phyloP scores from a whole-genome alignment of 1,140 invertebrate genomes.

The Anastatus disparis region DNA sequence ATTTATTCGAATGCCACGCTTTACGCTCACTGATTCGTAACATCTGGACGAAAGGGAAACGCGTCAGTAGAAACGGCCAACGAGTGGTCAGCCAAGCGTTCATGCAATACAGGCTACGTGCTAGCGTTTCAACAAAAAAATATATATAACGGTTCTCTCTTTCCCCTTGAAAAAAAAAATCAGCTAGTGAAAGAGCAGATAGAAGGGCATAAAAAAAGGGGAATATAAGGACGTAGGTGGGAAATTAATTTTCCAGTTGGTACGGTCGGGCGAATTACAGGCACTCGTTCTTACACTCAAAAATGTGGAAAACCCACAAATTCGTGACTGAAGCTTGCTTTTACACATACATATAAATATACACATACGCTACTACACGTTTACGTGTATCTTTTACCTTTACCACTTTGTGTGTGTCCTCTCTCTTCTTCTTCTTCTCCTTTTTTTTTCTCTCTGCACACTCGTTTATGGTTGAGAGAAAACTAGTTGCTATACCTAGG shows the following conservation, averaged over 20 bases:
- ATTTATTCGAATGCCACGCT: not conserved
- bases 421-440: not conserved
- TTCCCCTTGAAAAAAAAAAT: too few species aligned
- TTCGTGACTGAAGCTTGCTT: conserved; percentile 6
- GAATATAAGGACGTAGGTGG: conserved; percentile 5
- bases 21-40: conserved; percentile 5
- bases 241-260: conserved; percentile 39
- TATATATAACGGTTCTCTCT: too few species aligned
- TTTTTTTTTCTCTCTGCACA: too few species aligned
- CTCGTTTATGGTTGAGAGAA: conserved; percentile 3
- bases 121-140: too few species aligned
- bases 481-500: too few species aligned
- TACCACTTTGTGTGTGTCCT: conserved; percentile 3
- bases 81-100: conserved; percentile 26
- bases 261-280: conserved; percentile 47
- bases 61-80: conserved; percentile 17
- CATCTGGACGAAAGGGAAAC: not conserved
- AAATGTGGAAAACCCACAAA: conserved; percentile 43
- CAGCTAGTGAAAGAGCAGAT: too few species aligned
- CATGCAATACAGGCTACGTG: conserved; percentile 3
- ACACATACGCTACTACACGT: too few species aligned
- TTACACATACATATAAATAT: too few species aligned
- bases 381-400: too few species aligned
- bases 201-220: too few species aligned
- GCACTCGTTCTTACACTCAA: conserved; percentile 43